Base-by-base conservation (phyloP, 2,113 vertebrate species). In the Callochromis pleurospilus region DNA sequence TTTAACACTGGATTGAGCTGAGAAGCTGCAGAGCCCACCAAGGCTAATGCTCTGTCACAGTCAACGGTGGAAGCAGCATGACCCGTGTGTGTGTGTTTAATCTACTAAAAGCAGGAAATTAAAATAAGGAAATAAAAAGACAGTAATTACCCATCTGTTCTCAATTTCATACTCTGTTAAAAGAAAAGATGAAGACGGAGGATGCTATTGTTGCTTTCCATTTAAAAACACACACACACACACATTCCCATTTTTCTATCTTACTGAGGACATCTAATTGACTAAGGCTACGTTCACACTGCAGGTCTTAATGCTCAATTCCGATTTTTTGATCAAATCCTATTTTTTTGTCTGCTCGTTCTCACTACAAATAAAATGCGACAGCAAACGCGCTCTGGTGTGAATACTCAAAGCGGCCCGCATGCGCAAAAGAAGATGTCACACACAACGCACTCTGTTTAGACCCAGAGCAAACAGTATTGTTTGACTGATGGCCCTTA, bases 21-120 rank as follows among this genome's bases (percentile, higher is more conserved):
- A 85, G 73, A 70, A 36, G 85, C 83, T 89, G 75, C 70, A 80
- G 33, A 88, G 86, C 62, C 81, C 65, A 81, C 49, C 45, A 24
- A 83, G 85, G 75, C 87, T 90, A 91, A 91, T 81, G 70, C 77
- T 80, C 53, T 51, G 88, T 88, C 82, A 88, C 33, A 60, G 87
- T 84, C 79, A 55, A 68, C 62, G 49, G 6, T 45, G 36, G 21
- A 36, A 86, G 75, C 42, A 7, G 13, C 17, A 84, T 45, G 49
- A 86, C 79, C 85, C 9, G 9, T 47, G 45, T 77, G 42, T 58
- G 40, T 55, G 68, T 77, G 54, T 85, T 80, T 70, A 7, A 80
- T 84, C 26, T 77, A 31, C 6, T 60, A 60, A 53, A 5, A 55
- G 60, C 49, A 8, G 6, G 33, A 87, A 87, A 86, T 3, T 3